These are phyloP conservation scores for Acropora yongei DNA, from an alignment of 64 coral and sea anemone genomes.

Conservation along the genomic window DNA sequence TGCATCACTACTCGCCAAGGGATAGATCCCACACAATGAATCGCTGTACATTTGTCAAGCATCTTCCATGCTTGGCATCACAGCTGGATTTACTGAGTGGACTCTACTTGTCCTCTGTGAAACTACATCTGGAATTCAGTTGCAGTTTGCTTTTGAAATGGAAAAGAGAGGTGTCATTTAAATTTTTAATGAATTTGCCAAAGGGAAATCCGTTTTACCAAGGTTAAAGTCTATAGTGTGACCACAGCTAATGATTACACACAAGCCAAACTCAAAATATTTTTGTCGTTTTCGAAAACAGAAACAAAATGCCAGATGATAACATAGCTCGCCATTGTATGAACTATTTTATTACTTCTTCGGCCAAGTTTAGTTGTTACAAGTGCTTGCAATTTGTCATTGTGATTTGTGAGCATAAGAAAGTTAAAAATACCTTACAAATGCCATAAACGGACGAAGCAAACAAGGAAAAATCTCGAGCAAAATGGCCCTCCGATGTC, in stretches of 20 bases:
- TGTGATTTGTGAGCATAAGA: neutral
- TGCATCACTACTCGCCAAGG: neutral
- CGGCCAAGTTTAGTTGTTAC: neutral
- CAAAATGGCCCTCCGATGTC: neutral
- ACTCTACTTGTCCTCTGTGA: too few relatives aligned
- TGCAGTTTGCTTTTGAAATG: too few relatives aligned
- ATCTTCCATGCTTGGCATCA: conserved; percentile 28
- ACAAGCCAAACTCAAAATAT: neutral
- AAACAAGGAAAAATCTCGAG: neutral
- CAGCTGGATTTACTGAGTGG: neutral
- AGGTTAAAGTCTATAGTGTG: too few relatives aligned
- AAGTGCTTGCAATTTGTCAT: neutral
- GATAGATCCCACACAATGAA: conserved; percentile 20
- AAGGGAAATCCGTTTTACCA: too few relatives aligned
- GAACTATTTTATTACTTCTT: neutral
- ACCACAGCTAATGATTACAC: neutral
- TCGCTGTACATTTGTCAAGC: conserved; percentile 45
- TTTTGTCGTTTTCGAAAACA: neutral
- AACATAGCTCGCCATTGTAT: neutral
- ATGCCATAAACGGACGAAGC: neutral
- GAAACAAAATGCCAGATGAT: neutral
- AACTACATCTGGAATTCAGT: too few relatives aligned
- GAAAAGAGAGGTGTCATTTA: too few relatives aligned
- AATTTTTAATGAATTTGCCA: too few relatives aligned
- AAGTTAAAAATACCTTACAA: conserved; percentile 10